phyloP scores from a whole-genome alignment of 2,888 invertebrate species.

The Salpingus planirostris region DNA sequence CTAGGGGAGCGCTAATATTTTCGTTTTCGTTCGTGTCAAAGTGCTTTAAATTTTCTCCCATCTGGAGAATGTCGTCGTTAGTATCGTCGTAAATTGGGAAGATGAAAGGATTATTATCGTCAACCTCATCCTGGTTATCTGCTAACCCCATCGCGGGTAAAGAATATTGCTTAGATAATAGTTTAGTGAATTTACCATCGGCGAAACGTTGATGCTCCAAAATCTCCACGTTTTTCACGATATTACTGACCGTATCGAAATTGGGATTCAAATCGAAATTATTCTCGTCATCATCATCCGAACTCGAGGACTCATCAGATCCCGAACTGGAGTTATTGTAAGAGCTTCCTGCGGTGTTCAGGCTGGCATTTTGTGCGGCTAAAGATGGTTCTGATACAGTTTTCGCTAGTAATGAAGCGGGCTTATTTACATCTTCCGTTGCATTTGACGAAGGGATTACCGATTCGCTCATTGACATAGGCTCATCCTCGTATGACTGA shows the following conservation, averaged over 20 bases:
- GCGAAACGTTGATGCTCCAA: too few species aligned
- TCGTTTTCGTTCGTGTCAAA: neutral
- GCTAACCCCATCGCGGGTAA: constrained; percentile 19
- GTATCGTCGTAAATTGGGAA: constrained; percentile 6
- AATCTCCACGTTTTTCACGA: constrained; percentile 46
- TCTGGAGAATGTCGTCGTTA: neutral
- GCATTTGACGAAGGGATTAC: constrained; percentile 20
- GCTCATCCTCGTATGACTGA: constrained; percentile 35
- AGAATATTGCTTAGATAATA: constrained; percentile 24
- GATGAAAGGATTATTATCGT: constrained; percentile 4
- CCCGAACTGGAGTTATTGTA: neutral
- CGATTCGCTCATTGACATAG: constrained; percentile 13
- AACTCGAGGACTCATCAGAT: constrained; percentile 6
- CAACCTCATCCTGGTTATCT: constrained; percentile 1
- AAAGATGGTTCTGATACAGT: constrained; percentile 22
- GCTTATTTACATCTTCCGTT: constrained; percentile 22
- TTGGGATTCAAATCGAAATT: constrained; percentile 30
- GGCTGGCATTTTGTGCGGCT: constrained; percentile 7
- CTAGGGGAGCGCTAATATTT: constrained; percentile 3
- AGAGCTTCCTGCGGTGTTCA: neutral
- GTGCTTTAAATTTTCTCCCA: neutral
- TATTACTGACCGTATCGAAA: constrained; percentile 49
- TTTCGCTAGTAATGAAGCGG: too few species aligned
- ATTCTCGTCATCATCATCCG: constrained; percentile 33
- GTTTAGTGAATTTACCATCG: constrained; percentile 14